These are phyloP conservation scores for Caenorhabditis brenneri DNA, from an alignment of 1,140 invertebrate species.

Conservation along the genomic window DNA sequence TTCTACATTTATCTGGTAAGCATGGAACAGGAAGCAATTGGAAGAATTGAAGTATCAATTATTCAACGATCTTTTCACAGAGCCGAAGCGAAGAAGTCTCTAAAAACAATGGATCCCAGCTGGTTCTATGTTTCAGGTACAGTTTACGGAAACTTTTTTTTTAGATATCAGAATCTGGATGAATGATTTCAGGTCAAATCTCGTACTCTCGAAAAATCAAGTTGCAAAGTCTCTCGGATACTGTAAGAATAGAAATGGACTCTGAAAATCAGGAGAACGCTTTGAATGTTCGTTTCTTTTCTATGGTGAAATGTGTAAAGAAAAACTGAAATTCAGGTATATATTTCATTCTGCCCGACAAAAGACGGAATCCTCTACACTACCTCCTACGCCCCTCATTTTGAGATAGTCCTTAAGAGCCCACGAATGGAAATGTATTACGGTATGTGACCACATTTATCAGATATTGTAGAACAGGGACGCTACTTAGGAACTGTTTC, in stretches of 20 bases:
- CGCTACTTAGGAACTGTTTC: too few relatives aligned
- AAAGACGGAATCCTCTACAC: constrained; percentile 6
- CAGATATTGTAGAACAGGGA: background rate
- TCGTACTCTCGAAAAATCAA: background rate
- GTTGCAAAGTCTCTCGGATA: constrained; percentile 1
- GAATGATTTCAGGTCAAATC: background rate
- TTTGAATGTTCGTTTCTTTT: background rate
- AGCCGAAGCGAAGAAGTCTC: background rate
- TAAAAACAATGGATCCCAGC: background rate
- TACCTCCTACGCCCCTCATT: background rate
- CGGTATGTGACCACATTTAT: background rate
- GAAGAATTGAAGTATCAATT: background rate
- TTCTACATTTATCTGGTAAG: background rate
- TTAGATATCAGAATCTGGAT: too few relatives aligned
- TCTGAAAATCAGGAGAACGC: constrained; percentile 13
- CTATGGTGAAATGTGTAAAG: background rate
- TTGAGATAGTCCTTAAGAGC: background rate
- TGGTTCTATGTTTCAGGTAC: background rate
- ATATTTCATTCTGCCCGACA: background rate
- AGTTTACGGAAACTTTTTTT: background rate
- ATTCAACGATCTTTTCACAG: background rate
- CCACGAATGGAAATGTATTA: constrained; percentile 20
- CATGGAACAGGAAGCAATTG: background rate
- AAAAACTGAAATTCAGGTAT: background rate
- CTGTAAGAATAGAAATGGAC: background rate